Conservation (phyloP, 2,888 invertebrate genomes). For the Drosophila mimetica region DNA sequence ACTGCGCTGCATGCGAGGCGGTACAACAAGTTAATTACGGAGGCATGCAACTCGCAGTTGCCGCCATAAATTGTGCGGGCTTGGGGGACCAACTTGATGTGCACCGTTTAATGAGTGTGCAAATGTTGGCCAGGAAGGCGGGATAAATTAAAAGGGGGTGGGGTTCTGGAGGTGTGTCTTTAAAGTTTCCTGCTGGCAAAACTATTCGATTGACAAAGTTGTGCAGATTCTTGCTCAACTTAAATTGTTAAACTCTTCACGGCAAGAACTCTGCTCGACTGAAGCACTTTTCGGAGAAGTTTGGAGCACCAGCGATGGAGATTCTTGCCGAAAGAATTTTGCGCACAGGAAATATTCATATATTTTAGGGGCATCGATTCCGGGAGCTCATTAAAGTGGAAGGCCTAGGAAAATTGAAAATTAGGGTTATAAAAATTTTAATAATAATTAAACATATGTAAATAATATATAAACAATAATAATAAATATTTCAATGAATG, state of each 20-base stretch:
- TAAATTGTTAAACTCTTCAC: conserved; percentile 42
- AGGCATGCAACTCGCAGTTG: conserved; percentile 62
- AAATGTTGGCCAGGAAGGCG: conserved; percentile 44
- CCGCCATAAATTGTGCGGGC: conserved; percentile 65
- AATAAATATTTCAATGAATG: no score
- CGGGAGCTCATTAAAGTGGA: neutral
- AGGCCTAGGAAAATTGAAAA: neutral
- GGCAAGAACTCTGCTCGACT: conserved; percentile 19
- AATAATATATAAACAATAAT: neutral
- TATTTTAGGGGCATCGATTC: neutral
- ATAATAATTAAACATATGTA: no score
- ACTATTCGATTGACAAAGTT: conserved; percentile 70
- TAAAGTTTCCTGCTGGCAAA: conserved; percentile 52
- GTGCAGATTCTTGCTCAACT: conserved; percentile 36
- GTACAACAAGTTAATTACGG: conserved; percentile 78
- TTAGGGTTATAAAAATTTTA: neutral
- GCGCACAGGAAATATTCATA: conserved; percentile 25
- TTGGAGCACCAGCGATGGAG: conserved; percentile 6
- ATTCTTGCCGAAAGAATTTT: conserved; percentile 29
- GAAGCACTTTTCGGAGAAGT: conserved; percentile 24
- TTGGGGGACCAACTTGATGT: conserved; percentile 38
- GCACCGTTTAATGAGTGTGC: conserved; percentile 74
- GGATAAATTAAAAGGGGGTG: conserved; percentile 11
- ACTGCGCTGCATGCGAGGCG: conserved; percentile 25
- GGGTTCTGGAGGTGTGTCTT: conserved; percentile 9